phyloP scores from a whole-genome alignment of 2,888 invertebrate species.

The Metacarcinus magister region DNA sequence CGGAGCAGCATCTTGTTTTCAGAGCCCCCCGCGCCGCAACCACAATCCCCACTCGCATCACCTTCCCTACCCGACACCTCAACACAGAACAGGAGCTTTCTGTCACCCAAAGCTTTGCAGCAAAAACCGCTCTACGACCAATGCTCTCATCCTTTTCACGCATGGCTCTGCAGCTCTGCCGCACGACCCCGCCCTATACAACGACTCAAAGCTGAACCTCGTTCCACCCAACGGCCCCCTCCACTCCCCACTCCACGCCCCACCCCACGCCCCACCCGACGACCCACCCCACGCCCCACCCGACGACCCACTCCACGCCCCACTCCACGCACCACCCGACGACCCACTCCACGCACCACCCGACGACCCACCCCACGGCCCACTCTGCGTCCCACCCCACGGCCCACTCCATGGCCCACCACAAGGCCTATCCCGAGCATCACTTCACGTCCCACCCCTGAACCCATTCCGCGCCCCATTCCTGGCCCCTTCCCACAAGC shows the following conservation, averaged over 20 bases:
- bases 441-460: background rate
- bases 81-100: background rate
- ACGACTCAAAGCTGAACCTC: background rate
- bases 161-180: slow-evolving; percentile 71
- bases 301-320: background rate
- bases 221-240: background rate
- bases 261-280: no score
- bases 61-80: background rate
- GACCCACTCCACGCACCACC: background rate
- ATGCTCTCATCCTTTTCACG: slow-evolving; percentile 79
- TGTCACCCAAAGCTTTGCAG: background rate
- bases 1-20: background rate
- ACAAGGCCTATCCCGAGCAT: background rate
- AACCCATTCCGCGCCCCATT: background rate
- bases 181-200: background rate
- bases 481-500: slow-evolving; percentile 44
- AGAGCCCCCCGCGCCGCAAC: background rate
- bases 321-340: background rate
- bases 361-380: background rate
- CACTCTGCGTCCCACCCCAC: background rate
- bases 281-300: background rate
- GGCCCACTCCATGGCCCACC: background rate
- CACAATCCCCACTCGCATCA: background rate
- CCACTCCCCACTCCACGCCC: no score
- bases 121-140: slow-evolving; percentile 70